These are phyloP conservation scores for Pachyramphus minor DNA, from an alignment of 2,113 vertebrate species.

Conservation along the genomic window DNA sequence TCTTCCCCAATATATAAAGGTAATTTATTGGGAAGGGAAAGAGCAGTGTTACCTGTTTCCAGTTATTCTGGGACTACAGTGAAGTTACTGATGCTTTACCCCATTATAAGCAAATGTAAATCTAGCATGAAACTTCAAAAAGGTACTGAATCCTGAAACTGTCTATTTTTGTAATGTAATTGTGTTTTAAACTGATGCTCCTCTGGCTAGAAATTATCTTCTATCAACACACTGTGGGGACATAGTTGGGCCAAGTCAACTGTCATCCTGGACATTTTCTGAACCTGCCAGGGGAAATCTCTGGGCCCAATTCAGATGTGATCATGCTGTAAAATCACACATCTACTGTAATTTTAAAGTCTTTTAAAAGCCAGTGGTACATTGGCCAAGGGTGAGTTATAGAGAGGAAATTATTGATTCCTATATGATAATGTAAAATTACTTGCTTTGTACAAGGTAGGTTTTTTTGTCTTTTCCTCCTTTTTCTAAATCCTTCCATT, in stretches of 20 bases:
- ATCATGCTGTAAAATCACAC: not conserved
- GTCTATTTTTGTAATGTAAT: constrained; percentile 16
- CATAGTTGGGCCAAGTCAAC: not conserved
- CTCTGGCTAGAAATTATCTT: not conserved
- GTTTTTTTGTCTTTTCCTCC: not conserved
- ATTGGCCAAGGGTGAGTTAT: not conserved
- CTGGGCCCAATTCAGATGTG: not conserved
- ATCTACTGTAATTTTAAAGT: not conserved
- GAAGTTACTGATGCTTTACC: not conserved
- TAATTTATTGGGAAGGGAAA: constrained; percentile 43
- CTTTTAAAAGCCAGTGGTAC: not conserved
- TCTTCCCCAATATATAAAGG: constrained; percentile 26
- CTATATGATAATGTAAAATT: not conserved
- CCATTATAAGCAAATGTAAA: not conserved
- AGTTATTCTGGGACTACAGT: not conserved
- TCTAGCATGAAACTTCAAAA: constrained; percentile 3
- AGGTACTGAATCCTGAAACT: constrained; percentile 10
- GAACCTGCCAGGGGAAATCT: not conserved
- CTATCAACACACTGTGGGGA: not conserved
- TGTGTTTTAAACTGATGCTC: not conserved
- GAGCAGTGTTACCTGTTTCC: not conserved
- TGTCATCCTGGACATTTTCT: not conserved
- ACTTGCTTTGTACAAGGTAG: not conserved
- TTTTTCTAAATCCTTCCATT: not conserved
- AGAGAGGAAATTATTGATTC: not conserved